Conservation (phyloP, 2,888 invertebrate species). For the Griposia aprilina region DNA sequence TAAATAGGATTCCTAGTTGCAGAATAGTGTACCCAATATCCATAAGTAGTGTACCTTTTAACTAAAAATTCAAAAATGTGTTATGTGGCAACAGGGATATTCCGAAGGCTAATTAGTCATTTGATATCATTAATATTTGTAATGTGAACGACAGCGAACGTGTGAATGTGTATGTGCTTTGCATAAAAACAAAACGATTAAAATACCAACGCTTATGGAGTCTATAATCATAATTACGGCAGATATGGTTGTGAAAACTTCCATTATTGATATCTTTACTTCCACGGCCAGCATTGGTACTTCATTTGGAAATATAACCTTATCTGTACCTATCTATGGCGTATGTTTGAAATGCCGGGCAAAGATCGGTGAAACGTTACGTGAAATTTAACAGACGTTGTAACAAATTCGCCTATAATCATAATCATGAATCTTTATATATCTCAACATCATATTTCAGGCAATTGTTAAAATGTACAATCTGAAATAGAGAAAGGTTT, state of each 20-base stretch:
- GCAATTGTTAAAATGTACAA: too few species aligned
- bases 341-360: background rate
- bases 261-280: background rate
- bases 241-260: slow-evolving; percentile 37
- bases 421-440: too few species aligned
- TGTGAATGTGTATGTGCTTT: background rate
- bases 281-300: background rate
- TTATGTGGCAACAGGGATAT: background rate
- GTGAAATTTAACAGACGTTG: background rate
- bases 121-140: slow-evolving; percentile 34
- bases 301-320: slow-evolving; percentile 15
- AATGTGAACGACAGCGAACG: slow-evolving; percentile 27
- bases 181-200: slow-evolving; percentile 28
- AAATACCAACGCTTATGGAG: slow-evolving; percentile 11
- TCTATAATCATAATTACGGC: slow-evolving; percentile 21
- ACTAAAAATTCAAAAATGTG: background rate
- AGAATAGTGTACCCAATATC: background rate
- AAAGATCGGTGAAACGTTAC: background rate
- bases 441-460: too few species aligned
- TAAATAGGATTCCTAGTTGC: background rate
- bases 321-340: background rate
- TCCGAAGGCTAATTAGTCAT: background rate
- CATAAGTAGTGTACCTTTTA: too few species aligned
- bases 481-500: too few species aligned
- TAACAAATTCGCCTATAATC: too few species aligned